phyloP scores from a whole-genome alignment of 2,797 vertebrate genomes.

The Chaenodraco wilsoni region DNA sequence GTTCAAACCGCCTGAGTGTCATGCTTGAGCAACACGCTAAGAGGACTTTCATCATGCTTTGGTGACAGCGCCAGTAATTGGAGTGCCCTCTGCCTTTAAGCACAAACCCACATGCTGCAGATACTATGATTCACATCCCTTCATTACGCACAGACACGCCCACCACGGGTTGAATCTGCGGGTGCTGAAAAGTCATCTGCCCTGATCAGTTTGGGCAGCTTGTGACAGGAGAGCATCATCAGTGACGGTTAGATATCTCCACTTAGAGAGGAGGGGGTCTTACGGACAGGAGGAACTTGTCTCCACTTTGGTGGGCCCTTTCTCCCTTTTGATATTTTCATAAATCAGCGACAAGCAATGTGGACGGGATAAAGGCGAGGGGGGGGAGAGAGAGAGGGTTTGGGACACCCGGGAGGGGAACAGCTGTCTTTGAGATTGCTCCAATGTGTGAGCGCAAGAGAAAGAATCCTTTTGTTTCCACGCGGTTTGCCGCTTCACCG shows the following conservation, averaged over 20 bases:
- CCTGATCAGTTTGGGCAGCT: conserved; percentile 49
- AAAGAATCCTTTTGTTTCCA: conserved; percentile 81
- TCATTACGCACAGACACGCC: conserved; percentile 45
- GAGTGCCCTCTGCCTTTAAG: conserved; percentile 62
- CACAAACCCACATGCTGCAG: conserved; percentile 63
- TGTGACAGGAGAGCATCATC: conserved; percentile 59
- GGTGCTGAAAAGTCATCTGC: conserved; percentile 63
- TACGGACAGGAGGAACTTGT: conserved; percentile 35
- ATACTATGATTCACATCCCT: conserved; percentile 70
- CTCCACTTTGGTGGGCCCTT: conserved; percentile 60
- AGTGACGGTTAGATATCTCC: conserved; percentile 27
- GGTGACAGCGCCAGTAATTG: conserved; percentile 60
- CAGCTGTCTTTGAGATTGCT: conserved; percentile 78
- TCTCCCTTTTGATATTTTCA: conserved; percentile 61
- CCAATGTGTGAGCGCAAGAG: conserved; percentile 71
- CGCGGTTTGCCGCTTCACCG: conserved; percentile 64
- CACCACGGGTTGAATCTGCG: conserved; percentile 49
- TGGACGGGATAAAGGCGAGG: conserved; percentile 30
- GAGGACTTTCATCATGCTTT: conserved; percentile 56
- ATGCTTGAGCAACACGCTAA: conserved; percentile 41
- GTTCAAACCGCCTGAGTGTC: conserved; percentile 27
- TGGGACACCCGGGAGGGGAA: conserved; percentile 69
- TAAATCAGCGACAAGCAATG: conserved; percentile 54
- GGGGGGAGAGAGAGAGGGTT: conserved; percentile 32
- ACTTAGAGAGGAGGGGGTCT: conserved; percentile 27